These are phyloP conservation scores for Neosilurus hyrtlii DNA, from an alignment of 2,797 vertebrate species.

Conservation along the genomic window DNA sequence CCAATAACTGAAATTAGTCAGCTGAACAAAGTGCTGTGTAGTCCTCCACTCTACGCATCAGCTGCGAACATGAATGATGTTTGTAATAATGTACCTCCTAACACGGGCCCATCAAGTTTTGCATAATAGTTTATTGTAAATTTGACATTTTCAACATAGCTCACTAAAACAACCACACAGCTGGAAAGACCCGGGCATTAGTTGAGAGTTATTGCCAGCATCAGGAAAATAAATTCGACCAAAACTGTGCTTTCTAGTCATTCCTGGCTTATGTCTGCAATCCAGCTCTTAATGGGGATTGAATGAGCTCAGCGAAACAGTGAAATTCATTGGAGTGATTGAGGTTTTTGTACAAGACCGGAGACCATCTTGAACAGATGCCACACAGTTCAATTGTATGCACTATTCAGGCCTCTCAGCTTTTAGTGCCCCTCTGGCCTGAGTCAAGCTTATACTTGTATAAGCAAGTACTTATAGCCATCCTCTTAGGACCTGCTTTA, in stretches of 20 bases:
- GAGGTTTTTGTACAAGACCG: constrained; percentile 30
- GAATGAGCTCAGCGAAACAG: constrained; percentile 46
- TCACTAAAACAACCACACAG: constrained; percentile 22
- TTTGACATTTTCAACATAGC: constrained; percentile 20
- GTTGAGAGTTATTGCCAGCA: constrained; percentile 20
- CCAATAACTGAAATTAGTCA: background rate
- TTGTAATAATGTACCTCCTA: constrained; percentile 12
- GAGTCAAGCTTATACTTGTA: no score
- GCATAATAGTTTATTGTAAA: constrained; percentile 30
- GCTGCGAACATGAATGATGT: constrained; percentile 1
- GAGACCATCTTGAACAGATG: constrained; percentile 34
- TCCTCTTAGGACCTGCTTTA: constrained; percentile 32
- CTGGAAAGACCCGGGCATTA: constrained; percentile 18
- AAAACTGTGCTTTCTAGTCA: constrained; percentile 16
- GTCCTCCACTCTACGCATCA: background rate
- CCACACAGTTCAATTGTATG: constrained; percentile 45
- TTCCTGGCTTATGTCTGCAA: constrained; percentile 36
- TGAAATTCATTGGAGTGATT: constrained; percentile 38
- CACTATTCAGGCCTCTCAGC: constrained; percentile 39
- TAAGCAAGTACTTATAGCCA: constrained; percentile 36
- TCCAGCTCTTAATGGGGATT: constrained; percentile 22
- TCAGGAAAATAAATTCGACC: constrained; percentile 28
- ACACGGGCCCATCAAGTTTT: background rate
- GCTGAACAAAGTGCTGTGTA: constrained; percentile 11
- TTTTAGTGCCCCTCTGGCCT: constrained; percentile 36